A percentile compares a stretch with the other conserved stretches of the same genome.
phyloP scores from a whole-genome alignment of 2,113 vertebrate species.

The Cyanoderma ruficeps region DNA sequence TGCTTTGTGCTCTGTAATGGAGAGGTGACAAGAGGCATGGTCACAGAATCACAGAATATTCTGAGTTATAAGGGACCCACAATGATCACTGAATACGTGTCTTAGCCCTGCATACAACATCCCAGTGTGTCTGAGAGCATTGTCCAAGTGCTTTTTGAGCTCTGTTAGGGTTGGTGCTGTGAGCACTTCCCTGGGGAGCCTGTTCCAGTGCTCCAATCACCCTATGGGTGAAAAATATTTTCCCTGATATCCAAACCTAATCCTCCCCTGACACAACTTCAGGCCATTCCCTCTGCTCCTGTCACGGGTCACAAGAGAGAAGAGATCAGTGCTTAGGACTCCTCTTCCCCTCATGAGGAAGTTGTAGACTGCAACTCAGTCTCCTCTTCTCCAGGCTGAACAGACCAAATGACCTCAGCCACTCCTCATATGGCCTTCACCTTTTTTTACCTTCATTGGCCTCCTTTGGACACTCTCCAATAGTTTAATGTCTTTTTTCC shows the following conservation, averaged over 20 bases:
- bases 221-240: not conserved
- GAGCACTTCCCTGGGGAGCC: not conserved
- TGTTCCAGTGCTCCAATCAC: not conserved
- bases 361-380: not conserved
- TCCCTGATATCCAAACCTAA: not conserved
- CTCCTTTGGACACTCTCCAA: fast-evolving
- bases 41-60: not conserved
- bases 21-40: not conserved
- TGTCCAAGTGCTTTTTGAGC: not conserved
- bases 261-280: not conserved
- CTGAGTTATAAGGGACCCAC: not conserved
- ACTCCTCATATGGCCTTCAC: fast-evolving
- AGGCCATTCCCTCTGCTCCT: not conserved
- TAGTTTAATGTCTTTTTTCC: not conserved
- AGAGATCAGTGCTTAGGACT: not conserved
- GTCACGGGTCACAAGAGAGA: not conserved
- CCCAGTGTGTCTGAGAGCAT: too few relatives aligned
- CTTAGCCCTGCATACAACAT: not conserved
- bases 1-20: not conserved
- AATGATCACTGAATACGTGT: not conserved
- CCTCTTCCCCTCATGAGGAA: not conserved
- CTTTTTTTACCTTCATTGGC: not conserved
- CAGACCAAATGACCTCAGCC: not conserved
- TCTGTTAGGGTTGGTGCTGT: not conserved
- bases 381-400: not conserved